Conservation (phyloP, 2,888 invertebrate genomes). For the Iselma pallidipennis region DNA sequence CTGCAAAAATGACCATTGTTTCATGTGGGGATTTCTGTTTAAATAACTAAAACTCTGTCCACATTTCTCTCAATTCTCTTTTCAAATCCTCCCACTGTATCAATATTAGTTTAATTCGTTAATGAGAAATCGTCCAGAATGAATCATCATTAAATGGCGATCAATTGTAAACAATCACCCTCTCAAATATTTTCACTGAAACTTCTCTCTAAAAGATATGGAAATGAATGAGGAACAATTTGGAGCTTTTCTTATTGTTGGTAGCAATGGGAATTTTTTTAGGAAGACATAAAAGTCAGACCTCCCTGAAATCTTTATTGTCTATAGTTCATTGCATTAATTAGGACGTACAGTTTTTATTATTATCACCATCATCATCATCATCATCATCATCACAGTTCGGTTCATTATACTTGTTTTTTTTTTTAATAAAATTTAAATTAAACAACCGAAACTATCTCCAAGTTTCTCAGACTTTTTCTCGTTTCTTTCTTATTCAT, state of each 20-base stretch:
- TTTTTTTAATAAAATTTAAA: background rate
- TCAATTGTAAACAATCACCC: too few species aligned
- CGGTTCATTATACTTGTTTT: background rate
- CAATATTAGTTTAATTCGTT: background rate
- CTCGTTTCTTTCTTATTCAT: background rate
- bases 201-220: too few species aligned
- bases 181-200: too few species aligned
- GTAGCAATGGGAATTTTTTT: too few species aligned
- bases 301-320: background rate
- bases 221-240: too few species aligned
- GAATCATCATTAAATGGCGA: too few species aligned
- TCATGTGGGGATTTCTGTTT: too few species aligned
- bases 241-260: too few species aligned
- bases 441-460: background rate
- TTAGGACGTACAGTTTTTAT: background rate
- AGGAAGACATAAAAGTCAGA: background rate
- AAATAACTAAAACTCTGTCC: background rate
- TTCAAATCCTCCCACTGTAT: background rate
- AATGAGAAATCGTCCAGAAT: background rate
- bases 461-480: background rate
- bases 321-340: background rate
- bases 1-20: background rate
- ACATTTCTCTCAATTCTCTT: background rate
- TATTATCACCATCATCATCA: too few species aligned
- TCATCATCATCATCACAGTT: too few species aligned